Evolutionary conservation across 2,797 vertebrate genomes (phyloP).

Genomic region (Cyprinodon diabolis): DNA sequence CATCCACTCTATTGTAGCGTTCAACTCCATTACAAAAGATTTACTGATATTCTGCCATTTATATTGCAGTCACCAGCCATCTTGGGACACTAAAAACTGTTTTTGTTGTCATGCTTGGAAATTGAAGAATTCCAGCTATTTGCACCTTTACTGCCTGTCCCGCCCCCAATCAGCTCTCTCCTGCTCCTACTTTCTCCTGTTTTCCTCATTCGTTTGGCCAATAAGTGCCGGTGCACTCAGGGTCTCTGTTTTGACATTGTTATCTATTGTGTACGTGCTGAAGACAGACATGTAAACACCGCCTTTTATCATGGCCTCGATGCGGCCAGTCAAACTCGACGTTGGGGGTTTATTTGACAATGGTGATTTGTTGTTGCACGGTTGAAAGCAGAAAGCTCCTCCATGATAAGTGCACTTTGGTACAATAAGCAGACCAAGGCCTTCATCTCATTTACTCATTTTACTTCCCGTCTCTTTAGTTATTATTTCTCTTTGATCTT

Average conservation of each 20-base stretch:
- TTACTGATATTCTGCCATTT: slow-evolving; percentile 18
- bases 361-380: slow-evolving; percentile 63
- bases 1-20: slow-evolving; percentile 13
- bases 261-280: slow-evolving; percentile 66
- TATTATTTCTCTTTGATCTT: slow-evolving; percentile 53
- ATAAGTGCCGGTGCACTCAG: slow-evolving; percentile 51
- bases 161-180: background rate
- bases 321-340: slow-evolving; percentile 32
- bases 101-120: slow-evolving; percentile 25
- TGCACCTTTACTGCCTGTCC: slow-evolving; percentile 6
- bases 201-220: slow-evolving; percentile 43
- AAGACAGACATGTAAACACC: slow-evolving; percentile 58
- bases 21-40: slow-evolving; percentile 13
- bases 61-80: slow-evolving; percentile 17
- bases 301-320: slow-evolving; percentile 62
- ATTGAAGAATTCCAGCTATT: slow-evolving; percentile 12
- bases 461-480: slow-evolving; percentile 51
- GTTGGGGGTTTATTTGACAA: slow-evolving; percentile 70
- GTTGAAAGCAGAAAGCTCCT: slow-evolving; percentile 17
- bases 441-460: slow-evolving; percentile 53
- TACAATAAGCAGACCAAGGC: slow-evolving; percentile 35
- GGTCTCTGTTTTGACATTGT: slow-evolving; percentile 67
- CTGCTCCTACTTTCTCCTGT: slow-evolving; percentile 17
- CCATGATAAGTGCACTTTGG: slow-evolving; percentile 38
- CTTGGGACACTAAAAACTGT: slow-evolving; percentile 26